Percentiles rank a stretch among this genome's conserved stretches.
These are phyloP conservation scores for Coptodon bakossiorum DNA, from an alignment of 2,113 vertebrate species.

Conservation along the genomic window DNA sequence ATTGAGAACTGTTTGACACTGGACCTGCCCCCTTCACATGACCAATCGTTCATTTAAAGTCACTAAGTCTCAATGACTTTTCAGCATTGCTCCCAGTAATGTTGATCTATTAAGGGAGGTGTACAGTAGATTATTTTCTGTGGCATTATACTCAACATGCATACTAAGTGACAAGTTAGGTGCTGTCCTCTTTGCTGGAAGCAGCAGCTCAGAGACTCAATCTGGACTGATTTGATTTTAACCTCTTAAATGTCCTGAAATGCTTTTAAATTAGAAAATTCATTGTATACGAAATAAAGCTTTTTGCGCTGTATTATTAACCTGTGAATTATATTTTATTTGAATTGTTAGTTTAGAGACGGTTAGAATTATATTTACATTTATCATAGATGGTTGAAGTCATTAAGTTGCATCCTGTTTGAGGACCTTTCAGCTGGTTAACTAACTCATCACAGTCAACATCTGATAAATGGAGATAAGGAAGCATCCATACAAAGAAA, in stretches of 20 bases:
- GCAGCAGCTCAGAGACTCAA: not conserved
- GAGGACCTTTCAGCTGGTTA: not conserved
- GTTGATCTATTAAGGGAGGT: accelerated
- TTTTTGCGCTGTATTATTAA: not conserved
- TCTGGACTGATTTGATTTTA: too few relatives aligned
- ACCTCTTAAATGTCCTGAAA: not conserved
- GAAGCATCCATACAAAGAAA: not conserved
- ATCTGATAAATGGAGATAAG: not conserved
- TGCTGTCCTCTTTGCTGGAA: not conserved
- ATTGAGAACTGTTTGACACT: accelerated
- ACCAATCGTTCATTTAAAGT: not conserved
- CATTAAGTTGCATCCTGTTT: not conserved
- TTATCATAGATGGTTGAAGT: not conserved
- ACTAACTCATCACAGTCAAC: not conserved
- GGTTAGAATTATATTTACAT: not conserved
- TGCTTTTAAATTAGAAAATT: not conserved
- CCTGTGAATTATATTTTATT: not conserved
- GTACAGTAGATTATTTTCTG: not conserved
- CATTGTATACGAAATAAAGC: not conserved
- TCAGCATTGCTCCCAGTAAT: not conserved
- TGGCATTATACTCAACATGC: not conserved
- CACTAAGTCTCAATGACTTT: not conserved
- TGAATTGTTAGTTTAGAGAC: not conserved
- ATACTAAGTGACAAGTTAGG: not conserved
- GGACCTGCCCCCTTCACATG: not conserved